Percentiles rank a stretch among this genome's conserved stretches.
Evolutionary conservation across 2,113 vertebrate species (phyloP).

Genomic region (Saimiri boliviensis): DNA sequence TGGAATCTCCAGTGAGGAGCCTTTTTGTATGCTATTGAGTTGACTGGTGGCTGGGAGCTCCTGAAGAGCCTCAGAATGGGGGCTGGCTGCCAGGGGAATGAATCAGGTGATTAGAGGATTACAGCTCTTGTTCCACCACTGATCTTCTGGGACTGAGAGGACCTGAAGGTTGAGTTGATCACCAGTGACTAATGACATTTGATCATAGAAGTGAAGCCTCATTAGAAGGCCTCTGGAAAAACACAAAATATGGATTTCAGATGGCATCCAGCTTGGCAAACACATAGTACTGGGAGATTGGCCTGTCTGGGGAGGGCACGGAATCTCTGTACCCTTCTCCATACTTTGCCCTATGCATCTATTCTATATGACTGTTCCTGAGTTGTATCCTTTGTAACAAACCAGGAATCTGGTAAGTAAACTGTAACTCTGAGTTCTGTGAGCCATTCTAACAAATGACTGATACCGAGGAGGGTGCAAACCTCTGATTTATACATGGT

Average conservation of each 20-base stretch:
- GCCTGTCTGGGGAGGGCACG: no score
- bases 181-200: not conserved
- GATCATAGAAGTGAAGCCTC: not conserved
- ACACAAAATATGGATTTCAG: not conserved
- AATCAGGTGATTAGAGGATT: not conserved
- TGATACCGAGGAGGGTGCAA: not conserved
- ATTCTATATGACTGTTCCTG: not conserved
- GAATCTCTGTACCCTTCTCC: fast-evolving
- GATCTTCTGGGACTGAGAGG: fast-evolving
- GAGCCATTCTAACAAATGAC: not conserved
- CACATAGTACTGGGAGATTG: no score
- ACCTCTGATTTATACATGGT: not conserved
- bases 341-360: not conserved
- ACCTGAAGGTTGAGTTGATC: not conserved
- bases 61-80: not conserved
- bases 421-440: not conserved
- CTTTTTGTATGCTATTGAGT: not conserved
- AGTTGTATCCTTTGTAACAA: not conserved
- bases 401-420: not conserved
- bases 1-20: not conserved
- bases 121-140: not conserved
- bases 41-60: not conserved
- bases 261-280: not conserved
- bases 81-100: no score
- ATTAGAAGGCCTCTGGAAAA: not conserved